phyloP scores from a whole-genome alignment of 30 jellyfish, hydroid and myxozoan species.

The Calvadosia cruxmelitensis region DNA sequence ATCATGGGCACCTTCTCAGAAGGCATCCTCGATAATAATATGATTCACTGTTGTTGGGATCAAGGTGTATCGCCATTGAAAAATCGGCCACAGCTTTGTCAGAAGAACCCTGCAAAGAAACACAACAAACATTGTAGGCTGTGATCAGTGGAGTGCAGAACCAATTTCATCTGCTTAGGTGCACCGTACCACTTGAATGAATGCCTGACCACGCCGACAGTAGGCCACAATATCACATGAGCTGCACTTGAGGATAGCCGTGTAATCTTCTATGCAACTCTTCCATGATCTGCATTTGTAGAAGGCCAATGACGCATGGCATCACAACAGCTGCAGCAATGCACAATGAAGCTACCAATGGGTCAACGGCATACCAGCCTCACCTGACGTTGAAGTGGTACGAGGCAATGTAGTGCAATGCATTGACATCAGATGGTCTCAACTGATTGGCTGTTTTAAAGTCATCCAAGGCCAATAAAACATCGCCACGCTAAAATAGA shows the following conservation, averaged over 20 bases:
- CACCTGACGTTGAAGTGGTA: slow-evolving; percentile 63
- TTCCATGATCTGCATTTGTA: slow-evolving; percentile 82
- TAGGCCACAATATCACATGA: slow-evolving; percentile 60
- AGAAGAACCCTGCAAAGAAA: slow-evolving; percentile 22
- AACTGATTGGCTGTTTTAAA: slow-evolving; percentile 43
- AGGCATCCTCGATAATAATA: slow-evolving; percentile 72
- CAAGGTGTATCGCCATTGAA: slow-evolving; percentile 45
- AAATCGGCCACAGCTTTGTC: slow-evolving; percentile 52
- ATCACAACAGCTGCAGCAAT: too few relatives aligned
- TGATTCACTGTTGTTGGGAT: slow-evolving; percentile 52
- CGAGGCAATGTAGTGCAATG: slow-evolving; percentile 45
- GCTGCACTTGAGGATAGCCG: slow-evolving; percentile 33
- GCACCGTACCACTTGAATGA: slow-evolving; percentile 37
- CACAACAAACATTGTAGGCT: background rate
- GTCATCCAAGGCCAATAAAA: slow-evolving; percentile 64
- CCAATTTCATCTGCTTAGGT: too few relatives aligned
- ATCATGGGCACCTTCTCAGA: slow-evolving; percentile 55
- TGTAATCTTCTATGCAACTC: slow-evolving; percentile 46
- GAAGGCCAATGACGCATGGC: too few relatives aligned
- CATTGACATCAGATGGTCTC: slow-evolving; percentile 42
- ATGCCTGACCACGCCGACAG: slow-evolving; percentile 43
- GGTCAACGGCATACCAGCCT: background rate
- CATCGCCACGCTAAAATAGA: slow-evolving; percentile 52
- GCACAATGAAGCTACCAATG: background rate
- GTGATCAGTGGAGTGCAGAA: background rate